Conservation (phyloP, 2,113 vertebrate species). For the Phoxinus phoxinus region DNA sequence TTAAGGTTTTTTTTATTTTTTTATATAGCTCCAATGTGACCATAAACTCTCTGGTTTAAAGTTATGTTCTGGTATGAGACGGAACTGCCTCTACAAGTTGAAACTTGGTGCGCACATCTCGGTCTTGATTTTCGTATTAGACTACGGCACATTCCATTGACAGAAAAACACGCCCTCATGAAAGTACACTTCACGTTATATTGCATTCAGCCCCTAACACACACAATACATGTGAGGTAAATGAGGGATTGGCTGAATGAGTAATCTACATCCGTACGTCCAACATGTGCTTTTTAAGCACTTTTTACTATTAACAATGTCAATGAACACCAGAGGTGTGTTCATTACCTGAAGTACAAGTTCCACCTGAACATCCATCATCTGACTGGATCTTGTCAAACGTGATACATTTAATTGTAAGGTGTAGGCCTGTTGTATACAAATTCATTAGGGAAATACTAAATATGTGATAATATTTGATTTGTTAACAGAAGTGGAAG, state of each 20-base stretch:
- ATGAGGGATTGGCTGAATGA: conserved; percentile 24
- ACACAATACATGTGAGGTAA: conserved; percentile 13
- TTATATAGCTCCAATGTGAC: not conserved
- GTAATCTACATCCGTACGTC: not conserved
- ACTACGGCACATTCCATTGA: conserved; percentile 29
- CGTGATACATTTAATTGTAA: not conserved
- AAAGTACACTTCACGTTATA: not conserved
- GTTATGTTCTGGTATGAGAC: conserved; percentile 36
- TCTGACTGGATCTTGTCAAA: not conserved
- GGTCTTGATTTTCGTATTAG: conserved; percentile 33
- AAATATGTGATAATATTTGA: no score
- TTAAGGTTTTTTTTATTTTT: not conserved
- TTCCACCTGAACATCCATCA: not conserved
- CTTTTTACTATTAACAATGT: no score
- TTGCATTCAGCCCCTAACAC: not conserved
- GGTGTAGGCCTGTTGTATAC: not conserved
- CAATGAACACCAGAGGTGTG: not conserved
- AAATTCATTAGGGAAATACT: not conserved
- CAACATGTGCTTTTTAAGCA: not conserved
- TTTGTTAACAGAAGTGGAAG: conserved; percentile 86
- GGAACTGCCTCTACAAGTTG: conserved; percentile 46
- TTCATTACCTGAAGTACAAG: not conserved
- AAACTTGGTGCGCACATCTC: conserved; percentile 20
- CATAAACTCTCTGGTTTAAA: not conserved
- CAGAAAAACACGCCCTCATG: not conserved